phyloP scores from a whole-genome alignment of 2,797 vertebrate genomes.

The Hydrophis major region DNA sequence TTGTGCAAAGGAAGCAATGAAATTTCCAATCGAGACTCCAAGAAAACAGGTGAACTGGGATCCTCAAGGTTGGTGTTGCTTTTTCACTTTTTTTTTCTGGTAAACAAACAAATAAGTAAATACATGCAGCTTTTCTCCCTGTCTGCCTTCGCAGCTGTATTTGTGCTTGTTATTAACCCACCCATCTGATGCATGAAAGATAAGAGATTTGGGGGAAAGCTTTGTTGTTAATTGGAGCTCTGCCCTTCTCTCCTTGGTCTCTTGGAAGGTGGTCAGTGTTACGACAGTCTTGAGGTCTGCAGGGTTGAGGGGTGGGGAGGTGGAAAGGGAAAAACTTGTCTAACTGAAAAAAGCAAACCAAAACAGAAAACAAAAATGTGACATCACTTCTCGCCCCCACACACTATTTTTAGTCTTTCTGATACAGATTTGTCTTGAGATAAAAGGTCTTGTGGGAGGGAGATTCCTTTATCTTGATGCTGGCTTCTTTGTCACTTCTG shows the following conservation, averaged over 20 bases:
- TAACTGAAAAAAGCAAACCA: constrained; percentile 27
- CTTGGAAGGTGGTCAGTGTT: constrained; percentile 51
- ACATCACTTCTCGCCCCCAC: neutral
- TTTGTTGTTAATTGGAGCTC: constrained; percentile 34
- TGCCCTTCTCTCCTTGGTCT: constrained; percentile 41
- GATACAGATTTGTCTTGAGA: constrained; percentile 54
- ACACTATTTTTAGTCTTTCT: constrained; percentile 39
- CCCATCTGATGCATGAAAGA: constrained; percentile 32
- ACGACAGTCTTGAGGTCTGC: constrained; percentile 13
- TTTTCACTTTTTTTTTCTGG: neutral
- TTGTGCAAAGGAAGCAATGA: constrained; percentile 85
- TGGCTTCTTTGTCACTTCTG: constrained; percentile 73
- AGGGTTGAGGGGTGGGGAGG: constrained; percentile 35
- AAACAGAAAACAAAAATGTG: constrained; percentile 30
- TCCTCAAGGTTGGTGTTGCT: constrained; percentile 88
- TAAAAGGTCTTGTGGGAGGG: constrained; percentile 14
- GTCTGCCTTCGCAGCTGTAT: neutral
- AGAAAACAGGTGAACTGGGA: constrained; percentile 98
- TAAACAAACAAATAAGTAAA: neutral
- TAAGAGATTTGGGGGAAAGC: constrained; percentile 29
- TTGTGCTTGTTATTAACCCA: constrained; percentile 45
- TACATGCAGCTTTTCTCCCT: neutral
- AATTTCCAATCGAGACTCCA: constrained; percentile 97
- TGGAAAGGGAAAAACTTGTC: constrained; percentile 56
- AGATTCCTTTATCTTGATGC: constrained; percentile 41